Evolutionary conservation across 2,888 invertebrate species (phyloP), one percentile per base, ranked within the genome.

Genomic region (Epistrophe grossulariae): DNA sequence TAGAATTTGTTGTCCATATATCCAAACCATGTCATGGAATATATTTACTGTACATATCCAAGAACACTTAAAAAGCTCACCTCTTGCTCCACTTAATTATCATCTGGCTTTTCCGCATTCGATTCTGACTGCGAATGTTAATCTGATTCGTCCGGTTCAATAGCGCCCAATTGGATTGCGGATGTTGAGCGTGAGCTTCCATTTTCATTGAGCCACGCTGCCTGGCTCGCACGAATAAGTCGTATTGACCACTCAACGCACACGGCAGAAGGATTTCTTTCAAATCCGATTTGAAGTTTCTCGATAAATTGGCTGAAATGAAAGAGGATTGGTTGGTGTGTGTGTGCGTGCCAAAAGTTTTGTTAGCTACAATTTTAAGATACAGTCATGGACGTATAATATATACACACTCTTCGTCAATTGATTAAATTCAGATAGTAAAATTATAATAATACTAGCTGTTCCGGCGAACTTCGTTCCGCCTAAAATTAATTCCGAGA

Each of bases 1-100:
- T 28, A 43, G 7, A 43, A 17, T 9, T 17, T 24, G 24, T 79
- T 43, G 40, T 52, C 38, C 43, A 45, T 73, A 17, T 19, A 45
- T 68, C 13, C 15, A 24, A 24, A 1, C 43, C 35, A 2, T 43
- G 57, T 9, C 57, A 43, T 10, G 10, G 0, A n/a, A n/a, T 55
- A 55, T 0, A 15, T 5, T 15, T 5, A 31, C 24, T 1, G 24
- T 24, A 31, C 7, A n/a, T 28, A 52, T 15, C 43, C 11, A n/a
- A 45, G 45, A 45, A 70, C 40, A 74, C 40, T 71, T 62, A 40
- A 35, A 24, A 55, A 40, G 55, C 81, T 89, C 71, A 91, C 91
- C 91, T 91, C 88, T 90, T 91, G 79, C 92, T 92, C 93, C 93
- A 93, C 89, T 93, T 93, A 79, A 93, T 91, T 78, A 92, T 91